Conservation (phyloP, 2,888 invertebrate species). For the Cantharis rufa region DNA sequence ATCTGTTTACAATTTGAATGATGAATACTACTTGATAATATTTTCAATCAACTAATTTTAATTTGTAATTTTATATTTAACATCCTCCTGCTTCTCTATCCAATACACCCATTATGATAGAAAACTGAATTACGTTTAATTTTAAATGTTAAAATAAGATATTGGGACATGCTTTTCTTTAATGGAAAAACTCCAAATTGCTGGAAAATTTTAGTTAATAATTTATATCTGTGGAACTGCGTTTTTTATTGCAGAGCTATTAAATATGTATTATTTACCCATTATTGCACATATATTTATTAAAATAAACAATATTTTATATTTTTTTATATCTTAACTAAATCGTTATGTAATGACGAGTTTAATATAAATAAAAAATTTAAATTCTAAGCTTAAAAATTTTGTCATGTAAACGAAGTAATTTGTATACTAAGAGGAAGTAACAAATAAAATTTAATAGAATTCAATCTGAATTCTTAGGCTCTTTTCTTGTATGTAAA, state of each 20-base stretch:
- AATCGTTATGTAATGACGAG: too few relatives aligned
- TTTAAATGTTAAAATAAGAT: too few relatives aligned
- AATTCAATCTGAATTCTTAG: background rate
- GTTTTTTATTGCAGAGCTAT: too few relatives aligned
- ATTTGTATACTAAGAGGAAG: background rate
- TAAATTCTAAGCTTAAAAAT: background rate
- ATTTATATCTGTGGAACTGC: too few relatives aligned
- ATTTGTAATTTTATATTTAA: background rate
- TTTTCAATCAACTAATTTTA: background rate
- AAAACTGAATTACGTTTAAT: background rate
- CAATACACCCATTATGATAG: background rate
- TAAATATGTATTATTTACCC: too few relatives aligned
- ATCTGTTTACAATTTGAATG: background rate
- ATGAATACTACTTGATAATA: background rate
- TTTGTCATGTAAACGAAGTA: background rate
- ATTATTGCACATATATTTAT: too few relatives aligned
- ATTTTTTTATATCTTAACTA: too few relatives aligned
- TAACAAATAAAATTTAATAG: background rate
- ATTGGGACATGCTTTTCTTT: too few relatives aligned
- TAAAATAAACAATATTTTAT: too few relatives aligned
- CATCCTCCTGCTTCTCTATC: background rate
- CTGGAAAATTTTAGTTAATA: too few relatives aligned
- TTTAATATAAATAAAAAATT: background rate
- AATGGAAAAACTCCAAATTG: too few relatives aligned
- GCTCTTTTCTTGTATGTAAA: background rate